A percentile compares a stretch with the other conserved stretches of the same genome.
phyloP scores from a whole-genome alignment of 2,888 invertebrate genomes.

The Drosophila imparisetae region DNA sequence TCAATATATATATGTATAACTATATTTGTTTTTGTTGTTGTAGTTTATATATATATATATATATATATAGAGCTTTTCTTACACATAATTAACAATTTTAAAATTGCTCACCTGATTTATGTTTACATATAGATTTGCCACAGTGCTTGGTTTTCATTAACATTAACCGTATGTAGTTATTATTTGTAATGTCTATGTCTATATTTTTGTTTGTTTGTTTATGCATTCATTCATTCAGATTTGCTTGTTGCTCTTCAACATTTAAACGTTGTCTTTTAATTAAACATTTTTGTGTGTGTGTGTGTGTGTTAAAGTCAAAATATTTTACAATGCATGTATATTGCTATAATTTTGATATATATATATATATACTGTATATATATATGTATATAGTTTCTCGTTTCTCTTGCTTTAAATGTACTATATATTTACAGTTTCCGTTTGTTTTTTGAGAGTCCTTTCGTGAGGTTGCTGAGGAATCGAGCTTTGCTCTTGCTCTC shows the following conservation, averaged over 20 bases:
- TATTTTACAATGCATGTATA: constrained; percentile 51
- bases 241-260: constrained; percentile 38
- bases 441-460: constrained; percentile 40
- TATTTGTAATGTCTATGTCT: constrained; percentile 32
- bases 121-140: constrained; percentile 72
- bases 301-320: constrained; percentile 37
- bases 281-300: constrained; percentile 50
- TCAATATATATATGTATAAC: constrained; percentile 25
- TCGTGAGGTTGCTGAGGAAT: constrained; percentile 26
- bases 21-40: constrained; percentile 5
- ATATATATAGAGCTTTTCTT: constrained; percentile 63
- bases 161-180: constrained; percentile 35
- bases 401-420: constrained; percentile 31
- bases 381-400: constrained; percentile 21
- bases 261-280: constrained; percentile 68
- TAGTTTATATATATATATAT: constrained; percentile 26
- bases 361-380: constrained; percentile 21
- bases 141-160: constrained; percentile 62
- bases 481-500: constrained; percentile 39
- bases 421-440: constrained; percentile 61
- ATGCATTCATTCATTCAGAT: constrained; percentile 19
- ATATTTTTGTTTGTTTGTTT: constrained; percentile 10
- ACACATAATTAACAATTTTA: constrained; percentile 78
- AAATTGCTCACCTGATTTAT: constrained; percentile 77
- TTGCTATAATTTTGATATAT: constrained; percentile 38